phyloP scores from a whole-genome alignment of 1,140 invertebrate species.

The Diploscapter pachys region DNA sequence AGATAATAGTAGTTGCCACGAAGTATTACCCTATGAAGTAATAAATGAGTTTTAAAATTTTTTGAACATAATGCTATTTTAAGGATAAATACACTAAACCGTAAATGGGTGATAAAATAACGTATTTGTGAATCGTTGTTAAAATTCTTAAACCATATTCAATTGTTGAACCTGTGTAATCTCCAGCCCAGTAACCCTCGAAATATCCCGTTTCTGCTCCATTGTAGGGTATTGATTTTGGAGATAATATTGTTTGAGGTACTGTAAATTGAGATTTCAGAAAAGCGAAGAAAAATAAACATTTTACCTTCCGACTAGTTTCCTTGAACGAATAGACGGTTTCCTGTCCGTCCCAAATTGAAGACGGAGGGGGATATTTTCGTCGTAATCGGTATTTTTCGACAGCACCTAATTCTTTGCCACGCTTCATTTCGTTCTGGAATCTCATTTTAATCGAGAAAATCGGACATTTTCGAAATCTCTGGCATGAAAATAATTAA shows the following conservation, averaged over 20 bases:
- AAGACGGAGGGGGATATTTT: slow-evolving; percentile 90
- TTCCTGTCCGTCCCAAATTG: slow-evolving; percentile 98
- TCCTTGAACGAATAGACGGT: slow-evolving; percentile 98
- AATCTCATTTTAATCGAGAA: background rate
- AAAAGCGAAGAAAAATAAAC: background rate
- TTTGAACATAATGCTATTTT: background rate
- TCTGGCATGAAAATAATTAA: no score
- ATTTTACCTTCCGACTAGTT: slow-evolving; percentile 69
- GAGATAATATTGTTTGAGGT: slow-evolving; percentile 60
- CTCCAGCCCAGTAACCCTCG: slow-evolving; percentile 82
- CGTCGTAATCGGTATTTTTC: slow-evolving; percentile 89
- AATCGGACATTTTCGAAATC: no score
- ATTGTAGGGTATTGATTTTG: slow-evolving; percentile 84
- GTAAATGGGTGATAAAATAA: no score
- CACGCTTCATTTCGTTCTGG: slow-evolving; percentile 33
- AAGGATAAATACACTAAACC: no score
- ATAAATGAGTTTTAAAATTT: slow-evolving; percentile 2
- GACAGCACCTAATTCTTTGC: slow-evolving; percentile 70
- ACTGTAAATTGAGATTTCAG: slow-evolving; percentile 9
- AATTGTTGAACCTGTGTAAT: slow-evolving; percentile 69
- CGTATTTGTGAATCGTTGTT: no score
- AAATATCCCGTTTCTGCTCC: slow-evolving; percentile 86
- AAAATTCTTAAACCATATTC: no score
- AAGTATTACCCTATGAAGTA: background rate
- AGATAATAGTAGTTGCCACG: background rate